phyloP scores from a whole-genome alignment of 2,113 vertebrate genomes.

The Apistogramma diplotaenia region DNA sequence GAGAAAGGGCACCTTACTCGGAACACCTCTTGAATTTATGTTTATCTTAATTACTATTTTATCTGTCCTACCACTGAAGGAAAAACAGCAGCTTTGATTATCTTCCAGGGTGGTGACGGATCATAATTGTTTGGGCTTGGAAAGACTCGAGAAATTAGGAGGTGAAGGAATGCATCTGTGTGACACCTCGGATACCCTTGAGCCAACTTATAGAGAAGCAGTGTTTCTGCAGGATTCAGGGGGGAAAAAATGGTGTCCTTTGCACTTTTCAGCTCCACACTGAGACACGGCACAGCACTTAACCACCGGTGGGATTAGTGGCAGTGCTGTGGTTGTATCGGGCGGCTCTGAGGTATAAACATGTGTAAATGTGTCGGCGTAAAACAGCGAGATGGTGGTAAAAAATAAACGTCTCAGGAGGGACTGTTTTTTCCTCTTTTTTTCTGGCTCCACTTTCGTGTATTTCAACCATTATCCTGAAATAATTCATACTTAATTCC shows the following conservation, averaged over 20 bases:
- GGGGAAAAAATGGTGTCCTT: neutral
- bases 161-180: constrained; percentile 13
- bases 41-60: constrained; percentile 39
- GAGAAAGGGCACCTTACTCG: constrained; percentile 8
- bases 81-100: neutral
- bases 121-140: constrained; percentile 1
- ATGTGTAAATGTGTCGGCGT: constrained; percentile 40
- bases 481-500: neutral
- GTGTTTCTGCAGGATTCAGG: neutral
- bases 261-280: neutral
- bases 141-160: neutral
- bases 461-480: neutral
- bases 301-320: constrained; percentile 34
- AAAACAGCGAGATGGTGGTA: neutral
- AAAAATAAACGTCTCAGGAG: neutral
- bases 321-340: neutral
- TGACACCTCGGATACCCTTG: constrained; percentile 12
- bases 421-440: neutral
- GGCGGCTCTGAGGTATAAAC: constrained; percentile 15
- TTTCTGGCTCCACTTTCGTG: neutral
- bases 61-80: constrained; percentile 14
- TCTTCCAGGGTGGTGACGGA: neutral
- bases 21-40: constrained; percentile 2
- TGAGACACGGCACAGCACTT: constrained; percentile 12
- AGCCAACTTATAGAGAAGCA: neutral